Conservation (phyloP, 2,888 invertebrate species). For the Himalopsyche anomala region DNA sequence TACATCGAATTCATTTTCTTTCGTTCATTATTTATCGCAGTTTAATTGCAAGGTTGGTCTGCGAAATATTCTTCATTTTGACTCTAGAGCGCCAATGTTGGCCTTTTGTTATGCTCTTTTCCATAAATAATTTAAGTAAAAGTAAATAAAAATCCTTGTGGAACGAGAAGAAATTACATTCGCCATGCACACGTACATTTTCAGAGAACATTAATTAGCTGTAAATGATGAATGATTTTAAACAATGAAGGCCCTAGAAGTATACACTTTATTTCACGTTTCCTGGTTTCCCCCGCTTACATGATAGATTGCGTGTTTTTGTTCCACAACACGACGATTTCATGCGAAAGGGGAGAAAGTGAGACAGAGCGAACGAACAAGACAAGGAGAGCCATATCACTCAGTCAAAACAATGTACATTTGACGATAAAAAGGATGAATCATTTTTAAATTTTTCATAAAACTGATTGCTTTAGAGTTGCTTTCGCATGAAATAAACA, state of each 20-base stretch:
- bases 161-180: conserved; percentile 10
- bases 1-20: too few species aligned
- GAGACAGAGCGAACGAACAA: not conserved
- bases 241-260: conserved; percentile 56
- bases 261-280: conserved; percentile 58
- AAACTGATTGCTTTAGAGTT: conserved; percentile 30
- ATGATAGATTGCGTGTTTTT: conserved; percentile 63
- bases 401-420: conserved; percentile 34
- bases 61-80: too few species aligned
- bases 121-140: too few species aligned
- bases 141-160: conserved; percentile 9
- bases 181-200: conserved; percentile 44
- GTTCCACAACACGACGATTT: conserved; percentile 46
- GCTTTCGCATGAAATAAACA: conserved; percentile 18
- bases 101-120: too few species aligned
- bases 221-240: conserved; percentile 61
- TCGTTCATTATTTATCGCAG: too few species aligned
- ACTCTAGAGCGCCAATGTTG: too few species aligned
- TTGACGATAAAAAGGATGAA: conserved; percentile 34
- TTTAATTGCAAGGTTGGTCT: too few species aligned
- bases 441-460: conserved; percentile 17
- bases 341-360: conserved; percentile 10
- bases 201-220: conserved; percentile 59
- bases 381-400: conserved; percentile 13
- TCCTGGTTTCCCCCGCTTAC: conserved; percentile 52